Conservation (phyloP, 2,888 invertebrate genomes). For the Seira ritae region DNA sequence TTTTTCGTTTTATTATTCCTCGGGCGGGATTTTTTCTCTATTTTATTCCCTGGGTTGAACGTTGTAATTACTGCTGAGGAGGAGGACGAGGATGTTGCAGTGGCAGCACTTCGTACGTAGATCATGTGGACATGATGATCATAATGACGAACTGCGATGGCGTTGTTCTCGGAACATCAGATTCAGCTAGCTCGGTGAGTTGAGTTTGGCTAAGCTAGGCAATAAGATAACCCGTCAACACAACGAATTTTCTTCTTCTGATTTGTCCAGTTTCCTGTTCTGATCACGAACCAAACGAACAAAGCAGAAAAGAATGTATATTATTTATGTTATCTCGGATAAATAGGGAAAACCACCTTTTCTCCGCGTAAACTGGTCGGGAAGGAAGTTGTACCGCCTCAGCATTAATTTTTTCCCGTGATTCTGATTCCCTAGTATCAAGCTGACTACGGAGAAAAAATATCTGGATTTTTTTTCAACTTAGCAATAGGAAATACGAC, state of each 20-base stretch:
- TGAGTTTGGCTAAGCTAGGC: not conserved
- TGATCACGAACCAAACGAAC: not conserved
- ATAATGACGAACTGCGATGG: conserved; percentile 44
- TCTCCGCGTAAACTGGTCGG: not conserved
- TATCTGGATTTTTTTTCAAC: too few species aligned
- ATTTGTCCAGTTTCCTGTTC: conserved; percentile 37
- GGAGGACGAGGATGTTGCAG: conserved; percentile 24
- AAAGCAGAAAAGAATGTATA: not conserved
- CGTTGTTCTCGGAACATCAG: too few species aligned
- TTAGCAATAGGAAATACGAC: not conserved
- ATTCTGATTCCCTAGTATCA: not conserved
- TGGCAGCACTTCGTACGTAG: conserved; percentile 57
- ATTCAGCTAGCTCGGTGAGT: too few species aligned
- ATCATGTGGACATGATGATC: conserved; percentile 55
- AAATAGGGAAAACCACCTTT: conserved; percentile 10
- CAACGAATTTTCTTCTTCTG: conserved; percentile 26
- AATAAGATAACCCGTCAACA: conserved; percentile 49
- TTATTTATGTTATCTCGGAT: conserved; percentile 16
- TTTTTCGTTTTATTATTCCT: conserved; percentile 60
- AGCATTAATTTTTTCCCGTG: conserved; percentile 7
- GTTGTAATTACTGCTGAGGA: conserved; percentile 61
- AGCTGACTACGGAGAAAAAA: too few species aligned
- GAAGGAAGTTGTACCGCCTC: conserved; percentile 7
- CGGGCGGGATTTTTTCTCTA: conserved; percentile 58
- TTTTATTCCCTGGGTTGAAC: conserved; percentile 54